Evolutionary conservation across 2,888 invertebrate genomes (phyloP).

Genomic region (Gastrophysa polygoni): DNA sequence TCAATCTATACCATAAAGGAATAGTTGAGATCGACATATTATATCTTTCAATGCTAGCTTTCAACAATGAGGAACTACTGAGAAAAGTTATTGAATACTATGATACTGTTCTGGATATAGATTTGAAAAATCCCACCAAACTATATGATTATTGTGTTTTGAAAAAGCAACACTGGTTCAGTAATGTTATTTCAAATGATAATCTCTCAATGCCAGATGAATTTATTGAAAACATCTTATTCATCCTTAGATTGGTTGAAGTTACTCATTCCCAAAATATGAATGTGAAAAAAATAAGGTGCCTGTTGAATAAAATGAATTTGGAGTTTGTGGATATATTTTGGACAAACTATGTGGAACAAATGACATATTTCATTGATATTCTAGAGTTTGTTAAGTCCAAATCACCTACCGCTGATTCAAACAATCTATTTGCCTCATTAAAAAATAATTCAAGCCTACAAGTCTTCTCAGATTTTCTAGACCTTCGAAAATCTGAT

Average conservation of each 20-base stretch:
- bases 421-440: constrained; percentile 35
- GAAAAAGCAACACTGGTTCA: constrained; percentile 53
- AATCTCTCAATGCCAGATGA: constrained; percentile 33
- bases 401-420: constrained; percentile 20
- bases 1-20: constrained; percentile 40
- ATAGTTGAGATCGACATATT: constrained; percentile 44
- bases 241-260: constrained; percentile 44
- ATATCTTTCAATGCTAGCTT: constrained; percentile 45
- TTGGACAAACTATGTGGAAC: constrained; percentile 45
- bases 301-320: constrained; percentile 32
- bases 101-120: constrained; percentile 39
- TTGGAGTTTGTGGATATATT: constrained; percentile 42
- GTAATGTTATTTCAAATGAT: constrained; percentile 43
- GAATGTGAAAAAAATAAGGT: constrained; percentile 35
- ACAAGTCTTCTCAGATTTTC: constrained; percentile 42
- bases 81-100: constrained; percentile 44
- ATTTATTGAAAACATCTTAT: constrained; percentile 41
- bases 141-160: constrained; percentile 51
- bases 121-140: constrained; percentile 45
- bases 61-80: constrained; percentile 42
- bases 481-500: constrained; percentile 38
- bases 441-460: constrained; percentile 40
- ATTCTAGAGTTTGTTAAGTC: constrained; percentile 46
- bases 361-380: constrained; percentile 44
- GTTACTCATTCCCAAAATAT: constrained; percentile 41